Conservation (phyloP, 2,113 vertebrate species). For the Formicarius rufipectus region DNA sequence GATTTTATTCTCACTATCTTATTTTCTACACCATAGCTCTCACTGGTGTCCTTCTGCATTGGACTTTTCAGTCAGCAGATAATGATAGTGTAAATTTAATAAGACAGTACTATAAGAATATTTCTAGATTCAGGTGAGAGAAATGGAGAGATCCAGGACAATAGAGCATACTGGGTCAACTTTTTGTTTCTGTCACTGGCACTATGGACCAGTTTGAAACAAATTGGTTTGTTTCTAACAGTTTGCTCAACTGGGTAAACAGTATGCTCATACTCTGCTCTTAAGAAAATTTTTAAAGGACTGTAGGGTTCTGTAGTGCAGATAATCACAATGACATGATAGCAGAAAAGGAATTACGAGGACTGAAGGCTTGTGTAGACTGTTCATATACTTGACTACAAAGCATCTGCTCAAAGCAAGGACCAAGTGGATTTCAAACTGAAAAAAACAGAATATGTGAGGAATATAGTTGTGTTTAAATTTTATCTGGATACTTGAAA, state of each 20-base stretch:
- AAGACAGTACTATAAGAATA: not conserved
- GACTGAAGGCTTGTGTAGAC: not conserved
- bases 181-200: not conserved
- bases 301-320: not conserved
- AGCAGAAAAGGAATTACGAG: not conserved
- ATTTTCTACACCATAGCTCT: not conserved
- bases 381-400: not conserved
- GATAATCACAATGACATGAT: accelerated
- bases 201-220: not conserved
- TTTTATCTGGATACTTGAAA: not conserved
- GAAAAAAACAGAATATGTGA: not conserved
- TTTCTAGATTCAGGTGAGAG: not conserved
- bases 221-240: not conserved
- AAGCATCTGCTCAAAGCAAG: not conserved
- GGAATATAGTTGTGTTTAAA: not conserved
- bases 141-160: not conserved
- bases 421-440: not conserved
- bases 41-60: not conserved
- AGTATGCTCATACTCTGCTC: not conserved
- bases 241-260: not conserved
- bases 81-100: not conserved
- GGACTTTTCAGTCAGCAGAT: not conserved
- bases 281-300: not conserved
- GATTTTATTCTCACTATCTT: not conserved
- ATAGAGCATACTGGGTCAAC: not conserved